Conservation (phyloP, 1,140 invertebrate genomes). For the roundworm (Caenorhabditis elegans) region WBcel235 BX284604.4:729501-730000, state of each 20-base stretch:
- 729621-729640: constrained; percentile 7
- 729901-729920: constrained; percentile 21
- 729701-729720: constrained; percentile 29
- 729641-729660: not conserved
- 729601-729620: constrained; percentile 25
- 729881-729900: constrained; percentile 3
- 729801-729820: not conserved
- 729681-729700: not conserved
- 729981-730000: constrained; percentile 26
- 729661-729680: constrained; percentile 3
- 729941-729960: constrained; percentile 30
- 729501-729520: not conserved
- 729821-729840: not conserved
- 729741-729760: constrained; percentile 20
- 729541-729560: constrained; percentile 46
- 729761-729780: not conserved
- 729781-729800: not conserved
- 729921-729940: constrained; percentile 40
- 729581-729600: constrained; percentile 38
- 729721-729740: constrained; percentile 16
- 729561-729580: constrained; percentile 36
- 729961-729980: not conserved
- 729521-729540: not conserved
- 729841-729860: not conserved
- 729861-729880: not conserved